Evolutionary conservation across 2,888 invertebrate genomes (phyloP).

Genomic region (Parnassius mnemosyne): DNA sequence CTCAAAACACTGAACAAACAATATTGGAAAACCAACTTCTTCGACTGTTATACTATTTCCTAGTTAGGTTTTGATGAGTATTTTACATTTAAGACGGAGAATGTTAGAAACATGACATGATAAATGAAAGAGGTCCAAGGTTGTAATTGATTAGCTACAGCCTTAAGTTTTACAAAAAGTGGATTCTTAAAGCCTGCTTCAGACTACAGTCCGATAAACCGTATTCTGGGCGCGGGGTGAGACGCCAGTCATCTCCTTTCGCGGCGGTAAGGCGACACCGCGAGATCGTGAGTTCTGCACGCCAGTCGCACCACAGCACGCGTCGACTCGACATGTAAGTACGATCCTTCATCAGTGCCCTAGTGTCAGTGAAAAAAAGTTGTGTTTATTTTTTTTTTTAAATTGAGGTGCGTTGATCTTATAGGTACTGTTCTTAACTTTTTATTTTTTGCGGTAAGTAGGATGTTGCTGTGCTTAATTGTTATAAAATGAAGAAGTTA

Average conservation of each 20-base stretch:
- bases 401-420: slow-evolving; percentile 59
- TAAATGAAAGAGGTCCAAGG: slow-evolving; percentile 20
- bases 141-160: slow-evolving; percentile 18
- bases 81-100: too few relatives aligned
- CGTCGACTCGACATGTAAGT: slow-evolving; percentile 81
- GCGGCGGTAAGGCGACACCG: slow-evolving; percentile 78
- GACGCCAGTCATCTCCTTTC: slow-evolving; percentile 69
- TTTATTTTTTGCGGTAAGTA: slow-evolving; percentile 51
- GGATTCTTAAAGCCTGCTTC: slow-evolving; percentile 38
- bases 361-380: slow-evolving; percentile 59
- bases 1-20: too few relatives aligned
- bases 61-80: too few relatives aligned
- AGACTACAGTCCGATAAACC: slow-evolving; percentile 43
- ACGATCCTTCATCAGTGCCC: slow-evolving; percentile 59
- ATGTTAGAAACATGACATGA: background rate
- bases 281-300: slow-evolving; percentile 52
- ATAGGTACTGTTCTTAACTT: slow-evolving; percentile 28
- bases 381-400: slow-evolving; percentile 50
- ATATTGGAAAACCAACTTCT: too few relatives aligned
- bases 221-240: slow-evolving; percentile 65
- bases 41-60: too few relatives aligned
- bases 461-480: slow-evolving; percentile 36
- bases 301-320: slow-evolving; percentile 80
- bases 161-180: slow-evolving; percentile 25
- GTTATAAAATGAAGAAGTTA: too few relatives aligned